Evolutionary conservation across 2,888 invertebrate genomes (phyloP).

Genomic region (Phaonia tiefii): DNA sequence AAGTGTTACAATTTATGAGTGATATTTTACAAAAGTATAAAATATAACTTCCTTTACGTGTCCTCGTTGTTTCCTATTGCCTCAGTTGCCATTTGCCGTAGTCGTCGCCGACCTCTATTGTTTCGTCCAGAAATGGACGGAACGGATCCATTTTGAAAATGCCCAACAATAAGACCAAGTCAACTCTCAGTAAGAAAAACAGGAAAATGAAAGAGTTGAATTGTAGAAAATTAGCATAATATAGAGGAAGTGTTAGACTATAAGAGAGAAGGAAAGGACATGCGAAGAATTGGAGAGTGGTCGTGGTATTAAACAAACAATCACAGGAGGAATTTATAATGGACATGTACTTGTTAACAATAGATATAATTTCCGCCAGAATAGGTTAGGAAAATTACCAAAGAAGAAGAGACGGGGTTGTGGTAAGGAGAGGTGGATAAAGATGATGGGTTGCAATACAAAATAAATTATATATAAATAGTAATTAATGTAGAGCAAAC

Average conservation of each 20-base stretch:
- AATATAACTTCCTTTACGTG: constrained; percentile 44
- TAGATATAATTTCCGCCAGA: constrained; percentile 40
- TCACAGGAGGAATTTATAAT: constrained; percentile 46
- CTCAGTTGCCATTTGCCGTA: background rate
- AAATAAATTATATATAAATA: background rate
- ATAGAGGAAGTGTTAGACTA: background rate
- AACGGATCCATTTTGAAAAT: constrained; percentile 10
- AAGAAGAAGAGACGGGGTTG: background rate
- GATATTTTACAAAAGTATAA: constrained; percentile 29
- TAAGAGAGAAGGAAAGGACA: too few species aligned
- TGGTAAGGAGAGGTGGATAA: background rate
- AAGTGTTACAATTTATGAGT: constrained; percentile 63
- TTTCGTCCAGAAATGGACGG: background rate
- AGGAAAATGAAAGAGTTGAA: constrained; percentile 2
- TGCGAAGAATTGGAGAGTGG: too few species aligned
- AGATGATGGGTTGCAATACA: background rate
- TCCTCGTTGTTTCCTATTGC: background rate
- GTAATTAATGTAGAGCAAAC: background rate
- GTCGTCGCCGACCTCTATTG: background rate
- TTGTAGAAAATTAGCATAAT: constrained; percentile 7
- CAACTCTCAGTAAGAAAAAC: background rate
- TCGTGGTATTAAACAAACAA: constrained; percentile 10
- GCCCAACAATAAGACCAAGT: constrained; percentile 6
- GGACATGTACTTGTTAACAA: constrained; percentile 43
- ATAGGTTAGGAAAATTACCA: background rate